Conservation (phyloP, 1,140 invertebrate species). For the Papilio helenus region DNA sequence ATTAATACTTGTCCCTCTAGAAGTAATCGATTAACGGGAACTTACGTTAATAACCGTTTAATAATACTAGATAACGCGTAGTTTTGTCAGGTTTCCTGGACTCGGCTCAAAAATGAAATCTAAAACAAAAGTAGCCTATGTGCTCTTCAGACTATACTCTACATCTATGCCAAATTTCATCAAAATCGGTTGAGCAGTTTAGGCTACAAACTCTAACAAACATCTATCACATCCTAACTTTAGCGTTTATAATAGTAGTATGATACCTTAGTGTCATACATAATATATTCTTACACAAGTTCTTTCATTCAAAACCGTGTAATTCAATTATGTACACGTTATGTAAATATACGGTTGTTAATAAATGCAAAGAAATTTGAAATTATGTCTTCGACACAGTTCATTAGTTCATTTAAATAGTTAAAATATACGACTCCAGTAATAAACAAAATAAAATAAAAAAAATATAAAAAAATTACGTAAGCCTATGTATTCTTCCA, state of each 20-base stretch:
- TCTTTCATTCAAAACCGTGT: background rate
- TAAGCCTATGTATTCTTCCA: no score
- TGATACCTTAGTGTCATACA: no score
- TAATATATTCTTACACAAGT: background rate
- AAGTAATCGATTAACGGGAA: background rate
- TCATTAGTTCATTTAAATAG: background rate
- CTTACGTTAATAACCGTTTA: background rate
- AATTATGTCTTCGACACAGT: background rate
- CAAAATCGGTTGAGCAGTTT: no score
- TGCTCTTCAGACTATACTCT: no score
- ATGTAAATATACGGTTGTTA: constrained; percentile 7
- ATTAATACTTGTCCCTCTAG: constrained; percentile 19
- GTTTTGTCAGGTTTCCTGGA: no score
- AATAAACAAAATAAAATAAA: background rate
- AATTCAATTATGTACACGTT: background rate
- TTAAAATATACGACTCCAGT: background rate
- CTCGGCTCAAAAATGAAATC: no score
- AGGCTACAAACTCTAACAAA: no score
- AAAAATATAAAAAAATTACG: no score
- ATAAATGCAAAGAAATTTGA: background rate
- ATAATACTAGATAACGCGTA: background rate
- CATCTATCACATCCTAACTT: no score
- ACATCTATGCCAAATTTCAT: no score
- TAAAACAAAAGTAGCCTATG: no score
- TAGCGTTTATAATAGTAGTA: no score